Percentiles rank a stretch among this genome's conserved stretches.
Conservation (phyloP, 2,888 invertebrate species). For the Acleris literana region DNA sequence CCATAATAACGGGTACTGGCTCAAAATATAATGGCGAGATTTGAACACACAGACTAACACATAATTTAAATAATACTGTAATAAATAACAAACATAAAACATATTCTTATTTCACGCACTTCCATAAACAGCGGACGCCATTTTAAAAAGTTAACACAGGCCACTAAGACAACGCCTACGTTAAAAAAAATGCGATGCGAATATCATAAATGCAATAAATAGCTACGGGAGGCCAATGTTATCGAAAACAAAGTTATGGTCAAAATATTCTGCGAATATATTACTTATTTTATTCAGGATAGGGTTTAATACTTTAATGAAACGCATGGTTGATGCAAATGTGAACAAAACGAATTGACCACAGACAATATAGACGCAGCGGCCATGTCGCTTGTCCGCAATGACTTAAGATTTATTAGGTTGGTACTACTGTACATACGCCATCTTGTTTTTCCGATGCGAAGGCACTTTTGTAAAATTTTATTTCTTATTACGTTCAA, state of each 20-base stretch:
- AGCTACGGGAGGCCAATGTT: conserved; percentile 30
- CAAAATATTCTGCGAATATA: not conserved
- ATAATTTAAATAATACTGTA: too few species aligned
- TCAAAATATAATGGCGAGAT: too few species aligned
- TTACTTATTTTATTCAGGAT: conserved; percentile 7
- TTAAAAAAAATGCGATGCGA: conserved; percentile 17
- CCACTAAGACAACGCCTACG: conserved; percentile 18
- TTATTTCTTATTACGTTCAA: too few species aligned
- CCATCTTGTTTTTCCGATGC: not conserved
- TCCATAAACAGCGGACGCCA: conserved; percentile 11
- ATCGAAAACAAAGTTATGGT: conserved; percentile 5
- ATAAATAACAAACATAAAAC: too few species aligned
- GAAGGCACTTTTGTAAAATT: too few species aligned
- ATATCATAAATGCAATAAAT: conserved; percentile 33
- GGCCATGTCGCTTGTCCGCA: conserved; percentile 24
- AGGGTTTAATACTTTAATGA: conserved; percentile 4
- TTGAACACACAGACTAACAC: too few species aligned
- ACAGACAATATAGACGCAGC: conserved; percentile 26
- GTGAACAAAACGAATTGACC: conserved; percentile 18
- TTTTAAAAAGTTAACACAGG: conserved; percentile 13
- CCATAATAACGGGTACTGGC: too few species aligned
- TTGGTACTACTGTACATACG: conserved; percentile 31
- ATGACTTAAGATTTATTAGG: conserved; percentile 28
- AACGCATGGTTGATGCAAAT: conserved; percentile 7
- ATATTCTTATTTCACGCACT: not conserved